Percentiles rank a stretch among this genome's conserved stretches.
phyloP scores from a whole-genome alignment of 2,797 vertebrate genomes.

The Semaprochilodus insignis region DNA sequence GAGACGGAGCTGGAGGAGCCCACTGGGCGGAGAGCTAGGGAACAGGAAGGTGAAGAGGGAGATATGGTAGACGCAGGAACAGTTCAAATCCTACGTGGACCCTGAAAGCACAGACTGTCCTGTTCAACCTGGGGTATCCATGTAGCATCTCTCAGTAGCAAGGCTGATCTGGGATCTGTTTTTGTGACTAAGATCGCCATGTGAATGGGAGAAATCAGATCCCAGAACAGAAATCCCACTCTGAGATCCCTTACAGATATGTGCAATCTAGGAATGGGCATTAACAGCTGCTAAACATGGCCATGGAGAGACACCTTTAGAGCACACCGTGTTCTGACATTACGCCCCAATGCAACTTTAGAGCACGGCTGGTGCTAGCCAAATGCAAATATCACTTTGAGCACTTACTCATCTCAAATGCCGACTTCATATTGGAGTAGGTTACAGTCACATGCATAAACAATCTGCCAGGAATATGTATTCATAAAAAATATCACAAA shows the following conservation, averaged over 20 bases:
- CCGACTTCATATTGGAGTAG: slow-evolving; percentile 23
- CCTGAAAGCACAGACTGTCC: slow-evolving; percentile 51
- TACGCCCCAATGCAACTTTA: slow-evolving; percentile 34
- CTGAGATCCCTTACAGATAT: neutral
- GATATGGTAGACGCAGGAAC: slow-evolving; percentile 35
- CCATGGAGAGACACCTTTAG: slow-evolving; percentile 14
- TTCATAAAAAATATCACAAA: neutral
- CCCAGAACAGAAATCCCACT: slow-evolving; percentile 15
- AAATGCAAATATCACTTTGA: slow-evolving; percentile 19
- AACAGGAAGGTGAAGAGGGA: slow-evolving; percentile 39
- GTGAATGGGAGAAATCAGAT: neutral
- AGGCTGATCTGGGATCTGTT: slow-evolving; percentile 6
- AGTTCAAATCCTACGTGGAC: slow-evolving; percentile 58
- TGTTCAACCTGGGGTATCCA: slow-evolving; percentile 33
- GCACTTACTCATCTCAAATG: slow-evolving; percentile 15
- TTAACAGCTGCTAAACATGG: slow-evolving; percentile 45
- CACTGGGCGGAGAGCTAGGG: neutral
- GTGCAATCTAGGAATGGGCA: slow-evolving; percentile 54
- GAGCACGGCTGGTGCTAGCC: slow-evolving; percentile 23
- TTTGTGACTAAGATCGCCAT: neutral
- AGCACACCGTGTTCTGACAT: slow-evolving; percentile 48
- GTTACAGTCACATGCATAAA: slow-evolving; percentile 23
- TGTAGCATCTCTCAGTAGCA: slow-evolving; percentile 24
- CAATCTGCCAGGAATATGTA: neutral
- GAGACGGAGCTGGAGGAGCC: slow-evolving; percentile 23